These are phyloP conservation scores for Allophyes oxyacanthae DNA, from an alignment of 2,888 invertebrate species.

Conservation along the genomic window DNA sequence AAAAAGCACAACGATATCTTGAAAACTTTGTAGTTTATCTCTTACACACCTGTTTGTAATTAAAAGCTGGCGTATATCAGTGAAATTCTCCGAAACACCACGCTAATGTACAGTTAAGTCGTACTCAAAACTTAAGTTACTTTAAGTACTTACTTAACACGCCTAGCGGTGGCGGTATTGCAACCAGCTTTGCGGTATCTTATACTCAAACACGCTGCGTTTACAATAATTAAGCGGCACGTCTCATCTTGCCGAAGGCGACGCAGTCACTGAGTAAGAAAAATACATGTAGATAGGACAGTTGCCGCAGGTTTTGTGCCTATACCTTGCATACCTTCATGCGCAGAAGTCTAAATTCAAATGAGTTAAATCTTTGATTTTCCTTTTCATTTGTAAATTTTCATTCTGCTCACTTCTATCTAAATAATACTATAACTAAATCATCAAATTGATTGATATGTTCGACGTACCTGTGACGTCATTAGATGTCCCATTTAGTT, in stretches of 20 bases:
- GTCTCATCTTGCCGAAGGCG: slow-evolving; percentile 47
- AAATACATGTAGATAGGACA: neutral
- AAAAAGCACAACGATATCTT: slow-evolving; percentile 34
- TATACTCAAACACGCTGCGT: slow-evolving; percentile 58
- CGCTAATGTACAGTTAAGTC: slow-evolving; percentile 52
- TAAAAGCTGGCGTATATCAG: slow-evolving; percentile 35
- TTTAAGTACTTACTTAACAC: slow-evolving; percentile 63
- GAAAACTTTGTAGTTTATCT: slow-evolving; percentile 25
- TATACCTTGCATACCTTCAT: neutral
- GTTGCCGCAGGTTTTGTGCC: slow-evolving; percentile 6
- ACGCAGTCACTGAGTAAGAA: slow-evolving; percentile 50
- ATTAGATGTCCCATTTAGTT: slow-evolving; percentile 31
- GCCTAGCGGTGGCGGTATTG: slow-evolving; percentile 56
- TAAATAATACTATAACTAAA: no score
- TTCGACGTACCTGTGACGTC: slow-evolving; percentile 25
- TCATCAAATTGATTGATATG: neutral
- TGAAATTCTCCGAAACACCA: slow-evolving; percentile 44
- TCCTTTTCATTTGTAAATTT: no score
- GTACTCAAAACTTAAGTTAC: slow-evolving; percentile 47
- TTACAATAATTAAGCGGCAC: slow-evolving; percentile 55
- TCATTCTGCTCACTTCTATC: no score
- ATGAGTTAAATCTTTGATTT: no score
- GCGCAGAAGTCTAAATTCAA: neutral
- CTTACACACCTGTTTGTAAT: slow-evolving; percentile 53
- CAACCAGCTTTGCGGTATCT: slow-evolving; percentile 59